A percentile compares a stretch with the other conserved stretches of the same genome.
Conservation (phyloP, 1,140 invertebrate genomes). For the Scaptomyza pallida region DNA sequence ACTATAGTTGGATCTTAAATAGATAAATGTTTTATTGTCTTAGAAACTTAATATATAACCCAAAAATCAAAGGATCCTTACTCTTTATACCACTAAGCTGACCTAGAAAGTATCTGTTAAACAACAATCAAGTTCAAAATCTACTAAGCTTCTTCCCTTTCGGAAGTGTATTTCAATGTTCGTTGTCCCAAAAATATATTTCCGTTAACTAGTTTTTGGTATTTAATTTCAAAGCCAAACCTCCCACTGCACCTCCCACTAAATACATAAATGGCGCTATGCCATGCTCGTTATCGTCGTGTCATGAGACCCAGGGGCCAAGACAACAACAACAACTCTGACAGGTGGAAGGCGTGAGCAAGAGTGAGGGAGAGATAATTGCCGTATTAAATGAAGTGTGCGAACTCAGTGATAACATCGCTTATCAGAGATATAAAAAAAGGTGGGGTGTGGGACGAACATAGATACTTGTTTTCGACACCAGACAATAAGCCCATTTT, state of each 20-base stretch:
- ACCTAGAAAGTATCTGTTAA: too few species aligned
- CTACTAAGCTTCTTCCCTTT: too few species aligned
- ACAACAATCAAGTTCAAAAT: not conserved
- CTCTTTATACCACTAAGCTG: too few species aligned
- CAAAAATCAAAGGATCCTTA: too few species aligned
- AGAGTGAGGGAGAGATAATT: constrained; percentile 50
- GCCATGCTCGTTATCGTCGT: constrained; percentile 12
- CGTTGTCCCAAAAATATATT: not conserved
- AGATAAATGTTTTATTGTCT: too few species aligned
- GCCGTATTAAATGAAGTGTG: constrained; percentile 63
- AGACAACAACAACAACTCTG: constrained; percentile 8
- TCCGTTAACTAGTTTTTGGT: not conserved
- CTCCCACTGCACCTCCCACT: not conserved
- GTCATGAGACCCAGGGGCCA: constrained; percentile 26
- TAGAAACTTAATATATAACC: too few species aligned
- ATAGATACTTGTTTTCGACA: too few species aligned
- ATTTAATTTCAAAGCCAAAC: not conserved
- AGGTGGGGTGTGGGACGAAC: too few species aligned
- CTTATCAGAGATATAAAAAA: constrained; percentile 45
- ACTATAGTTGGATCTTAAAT: too few species aligned
- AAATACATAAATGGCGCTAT: constrained; percentile 15
- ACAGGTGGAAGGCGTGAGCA: constrained; percentile 15
- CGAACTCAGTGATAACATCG: constrained; percentile 43
- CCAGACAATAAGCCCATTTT: too few species aligned
- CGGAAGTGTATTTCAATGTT: not conserved